Evolutionary conservation across 92 coral and sea anemone species (phyloP), one percentile per base, ranked within the genome.

Genomic region (Zoanthus sansibaricus): DNA sequence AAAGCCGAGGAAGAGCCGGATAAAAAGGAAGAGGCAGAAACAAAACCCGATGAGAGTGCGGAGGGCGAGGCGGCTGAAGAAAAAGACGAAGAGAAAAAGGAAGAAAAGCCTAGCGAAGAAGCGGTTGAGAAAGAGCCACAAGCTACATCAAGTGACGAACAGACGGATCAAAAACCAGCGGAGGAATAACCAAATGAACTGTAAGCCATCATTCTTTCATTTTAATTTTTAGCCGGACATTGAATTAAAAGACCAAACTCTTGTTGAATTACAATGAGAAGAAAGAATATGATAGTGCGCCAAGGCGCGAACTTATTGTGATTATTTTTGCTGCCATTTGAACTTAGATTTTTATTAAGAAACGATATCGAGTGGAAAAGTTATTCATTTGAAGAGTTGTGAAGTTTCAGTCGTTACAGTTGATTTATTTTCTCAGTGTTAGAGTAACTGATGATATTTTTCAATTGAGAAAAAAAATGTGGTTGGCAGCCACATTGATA

Each of bases 161-260:
- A 88, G 77, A 77, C 90, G 79, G 72, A 82, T 25, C 71, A 86
- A 66, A 76, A 84, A 59, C 88, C 91, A 32, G 94, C 92, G 16
- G 98, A 96, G 74, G 95, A 82, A 78, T 82, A 76, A 80, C 84
- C 94, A 62, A 88, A 79, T 86, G 90, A 90, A 52, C 97, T 94
- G 86, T 89, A 77, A 77, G 79, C 91, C 46, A 64, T 62, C 85
- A 80, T 45, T 80, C 62, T 66, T 66, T 80, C 61, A 80, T 80
- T 80, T 80, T 80, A 80, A 80, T 80, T 79, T 79, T 80, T 80
- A 80, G 85, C 85, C 42, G 75, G 75, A 80, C 85, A 18, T 47
- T 80, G 72, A 64, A 80, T 80, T 61, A 21, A 10, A 76, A 76
- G 30, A 71, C 78, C 47, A 54, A 76, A 76, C 82, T 21, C 64